phyloP scores from a whole-genome alignment of 2,888 invertebrate species.

The Ochlodes sylvanus region DNA sequence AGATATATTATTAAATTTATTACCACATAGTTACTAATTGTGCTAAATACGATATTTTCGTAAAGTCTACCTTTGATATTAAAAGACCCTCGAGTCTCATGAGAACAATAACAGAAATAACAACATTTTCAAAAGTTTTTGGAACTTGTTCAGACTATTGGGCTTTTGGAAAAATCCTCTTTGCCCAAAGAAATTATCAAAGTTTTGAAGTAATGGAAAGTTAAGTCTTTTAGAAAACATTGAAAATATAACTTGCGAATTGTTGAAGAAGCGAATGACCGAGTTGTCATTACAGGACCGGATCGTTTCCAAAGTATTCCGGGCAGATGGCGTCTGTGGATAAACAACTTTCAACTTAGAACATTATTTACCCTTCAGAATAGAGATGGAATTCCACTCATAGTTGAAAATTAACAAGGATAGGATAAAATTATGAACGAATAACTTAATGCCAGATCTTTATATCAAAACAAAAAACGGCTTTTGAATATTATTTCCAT shows the following conservation, averaged over 20 bases:
- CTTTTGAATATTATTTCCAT: too few relatives aligned
- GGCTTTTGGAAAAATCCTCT: slow-evolving; percentile 8
- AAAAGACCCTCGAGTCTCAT: background rate
- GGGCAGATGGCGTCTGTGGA: slow-evolving; percentile 2
- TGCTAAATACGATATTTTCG: too few relatives aligned
- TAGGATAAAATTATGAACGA: background rate
- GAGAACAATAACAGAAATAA: background rate
- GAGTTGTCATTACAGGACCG: slow-evolving; percentile 9
- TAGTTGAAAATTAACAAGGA: background rate
- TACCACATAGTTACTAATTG: too few relatives aligned
- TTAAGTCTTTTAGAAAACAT: slow-evolving; percentile 14
- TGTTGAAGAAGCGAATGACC: slow-evolving; percentile 9
- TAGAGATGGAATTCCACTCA: background rate
- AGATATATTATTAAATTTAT: too few relatives aligned
- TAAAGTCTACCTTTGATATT: too few relatives aligned
- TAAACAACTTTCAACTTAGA: slow-evolving; percentile 11
- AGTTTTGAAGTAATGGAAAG: slow-evolving; percentile 7
- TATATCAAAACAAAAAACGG: too few relatives aligned
- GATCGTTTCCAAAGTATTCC: slow-evolving; percentile 7
- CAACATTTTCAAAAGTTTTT: background rate
- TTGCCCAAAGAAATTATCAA: background rate
- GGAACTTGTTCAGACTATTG: background rate
- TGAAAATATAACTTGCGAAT: slow-evolving; percentile 9
- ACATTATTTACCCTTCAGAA: slow-evolving; percentile 13
- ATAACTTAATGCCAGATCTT: too few relatives aligned